These are phyloP conservation scores for Atethmia centrago DNA, from an alignment of 2,888 invertebrate genomes.

Conservation along the genomic window DNA sequence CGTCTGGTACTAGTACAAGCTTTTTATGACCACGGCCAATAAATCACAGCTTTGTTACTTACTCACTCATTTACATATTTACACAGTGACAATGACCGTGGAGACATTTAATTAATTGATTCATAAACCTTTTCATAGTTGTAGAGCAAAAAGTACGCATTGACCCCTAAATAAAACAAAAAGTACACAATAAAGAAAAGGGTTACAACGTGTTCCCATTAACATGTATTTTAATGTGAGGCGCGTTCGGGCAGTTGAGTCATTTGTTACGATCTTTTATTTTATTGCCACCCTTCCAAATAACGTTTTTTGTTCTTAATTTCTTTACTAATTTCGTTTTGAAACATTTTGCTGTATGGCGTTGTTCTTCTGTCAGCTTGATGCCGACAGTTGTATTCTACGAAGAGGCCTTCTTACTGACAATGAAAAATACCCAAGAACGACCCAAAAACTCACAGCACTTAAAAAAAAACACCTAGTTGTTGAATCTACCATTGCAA, in stretches of 20 bases:
- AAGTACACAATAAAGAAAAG: constrained; percentile 82
- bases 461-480: not conserved
- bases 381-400: constrained; percentile 22
- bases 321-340: constrained; percentile 64
- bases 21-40: constrained; percentile 81
- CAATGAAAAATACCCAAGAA: not conserved
- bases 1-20: constrained; percentile 64
- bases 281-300: constrained; percentile 77
- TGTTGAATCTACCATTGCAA: not conserved
- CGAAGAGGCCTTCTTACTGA: not conserved
- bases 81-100: constrained; percentile 88
- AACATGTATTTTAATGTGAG: constrained; percentile 84
- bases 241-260: constrained; percentile 83
- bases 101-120: constrained; percentile 90
- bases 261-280: constrained; percentile 86
- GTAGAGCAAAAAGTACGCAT: constrained; percentile 84
- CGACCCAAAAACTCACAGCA: not conserved
- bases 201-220: constrained; percentile 86
- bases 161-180: constrained; percentile 90
- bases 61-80: constrained; percentile 88
- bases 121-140: constrained; percentile 88
- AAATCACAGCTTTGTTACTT: constrained; percentile 88
- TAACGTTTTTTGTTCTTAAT: constrained; percentile 71
- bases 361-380: constrained; percentile 28
- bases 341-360: constrained; percentile 33